Conservation (phyloP, 2,888 invertebrate species). For the Lypha dubia region DNA sequence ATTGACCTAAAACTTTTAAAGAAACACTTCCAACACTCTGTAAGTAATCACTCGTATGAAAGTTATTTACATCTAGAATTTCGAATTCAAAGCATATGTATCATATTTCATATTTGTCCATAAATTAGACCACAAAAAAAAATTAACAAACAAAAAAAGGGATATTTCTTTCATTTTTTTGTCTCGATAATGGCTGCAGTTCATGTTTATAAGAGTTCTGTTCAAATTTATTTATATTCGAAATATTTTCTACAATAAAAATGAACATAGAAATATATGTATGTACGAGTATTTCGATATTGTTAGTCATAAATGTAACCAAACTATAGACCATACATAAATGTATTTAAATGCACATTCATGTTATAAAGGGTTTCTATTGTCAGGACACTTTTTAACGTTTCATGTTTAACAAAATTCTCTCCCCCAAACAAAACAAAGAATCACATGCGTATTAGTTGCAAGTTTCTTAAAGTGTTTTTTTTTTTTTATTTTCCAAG, state of each 20-base stretch:
- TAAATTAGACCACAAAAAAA: conserved; percentile 66
- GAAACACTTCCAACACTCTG: conserved; percentile 7
- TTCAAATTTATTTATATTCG: conserved; percentile 37
- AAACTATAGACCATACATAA: conserved; percentile 30
- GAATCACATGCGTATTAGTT: neutral
- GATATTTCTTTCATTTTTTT: conserved; percentile 50
- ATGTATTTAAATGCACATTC: conserved; percentile 58
- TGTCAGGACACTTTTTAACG: neutral
- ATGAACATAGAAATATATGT: conserved; percentile 34
- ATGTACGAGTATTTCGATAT: no score
- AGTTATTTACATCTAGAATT: conserved; percentile 65
- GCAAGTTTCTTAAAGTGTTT: neutral
- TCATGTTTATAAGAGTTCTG: conserved; percentile 29
- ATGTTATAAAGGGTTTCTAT: conserved; percentile 45
- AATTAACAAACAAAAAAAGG: conserved; percentile 25
- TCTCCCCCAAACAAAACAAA: neutral
- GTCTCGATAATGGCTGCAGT: conserved; percentile 31
- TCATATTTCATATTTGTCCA: conserved; percentile 70
- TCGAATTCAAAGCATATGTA: conserved; percentile 69
- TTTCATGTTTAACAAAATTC: neutral
- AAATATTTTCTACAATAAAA: conserved; percentile 47
- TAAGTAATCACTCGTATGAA: conserved; percentile 44
- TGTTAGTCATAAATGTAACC: conserved; percentile 36
- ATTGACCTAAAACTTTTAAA: neutral
- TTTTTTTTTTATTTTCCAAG: no score